Percentiles rank a stretch among this genome's conserved stretches.
phyloP scores from a whole-genome alignment of 2,797 vertebrate species.

The Hemibagrus guttatus region DNA sequence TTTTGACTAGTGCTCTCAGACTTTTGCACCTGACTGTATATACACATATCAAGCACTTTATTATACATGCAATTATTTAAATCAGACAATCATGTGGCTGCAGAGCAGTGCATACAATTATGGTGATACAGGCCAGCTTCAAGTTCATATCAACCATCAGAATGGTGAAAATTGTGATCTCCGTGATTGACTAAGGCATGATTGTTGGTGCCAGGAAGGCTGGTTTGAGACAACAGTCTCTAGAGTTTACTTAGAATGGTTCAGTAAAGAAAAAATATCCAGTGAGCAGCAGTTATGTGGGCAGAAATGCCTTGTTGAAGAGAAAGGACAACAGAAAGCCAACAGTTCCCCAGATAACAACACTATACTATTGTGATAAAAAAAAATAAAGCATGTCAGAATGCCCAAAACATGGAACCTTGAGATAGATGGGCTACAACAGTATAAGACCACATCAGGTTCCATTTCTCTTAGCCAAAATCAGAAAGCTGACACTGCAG shows the following conservation, averaged over 20 bases:
- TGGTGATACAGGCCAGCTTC: not conserved
- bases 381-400: not conserved
- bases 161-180: not conserved
- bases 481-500: not conserved
- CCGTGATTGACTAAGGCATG: not conserved
- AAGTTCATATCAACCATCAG: not conserved
- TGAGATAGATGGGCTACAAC: not conserved
- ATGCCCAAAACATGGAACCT: not conserved
- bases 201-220: not conserved
- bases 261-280: not conserved
- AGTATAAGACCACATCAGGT: not conserved
- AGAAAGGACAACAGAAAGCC: not conserved
- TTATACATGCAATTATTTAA: not conserved
- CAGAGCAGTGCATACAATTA: not conserved
- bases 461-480: no score
- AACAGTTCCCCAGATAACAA: not conserved
- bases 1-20: not conserved
- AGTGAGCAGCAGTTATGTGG: not conserved
- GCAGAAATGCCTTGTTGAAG: not conserved
- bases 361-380: not conserved
- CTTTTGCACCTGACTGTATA: not conserved
- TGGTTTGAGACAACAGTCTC: slow-evolving; percentile 1
- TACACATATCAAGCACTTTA: not conserved
- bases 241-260: not conserved
- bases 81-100: not conserved